phyloP scores from a whole-genome alignment of 2,888 invertebrate genomes.

The Orthosia gothica region DNA sequence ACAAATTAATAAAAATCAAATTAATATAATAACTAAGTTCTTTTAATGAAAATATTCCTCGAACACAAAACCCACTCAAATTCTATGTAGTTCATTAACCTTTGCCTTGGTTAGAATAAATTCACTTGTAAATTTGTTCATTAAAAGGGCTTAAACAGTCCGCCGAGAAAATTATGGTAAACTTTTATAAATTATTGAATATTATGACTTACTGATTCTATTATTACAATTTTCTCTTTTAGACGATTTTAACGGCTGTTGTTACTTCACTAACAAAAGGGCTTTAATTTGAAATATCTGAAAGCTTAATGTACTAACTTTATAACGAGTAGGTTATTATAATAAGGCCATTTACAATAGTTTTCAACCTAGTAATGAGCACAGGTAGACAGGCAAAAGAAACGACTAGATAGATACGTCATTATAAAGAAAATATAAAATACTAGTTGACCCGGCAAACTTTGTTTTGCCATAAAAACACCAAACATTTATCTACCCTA shows the following conservation, averaged over 20 bases:
- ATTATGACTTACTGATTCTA: constrained; percentile 17
- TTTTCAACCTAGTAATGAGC: background rate
- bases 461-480: too few species aligned
- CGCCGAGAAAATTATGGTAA: constrained; percentile 1
- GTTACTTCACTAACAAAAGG: background rate
- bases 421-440: too few species aligned
- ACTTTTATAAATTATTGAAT: constrained; percentile 24
- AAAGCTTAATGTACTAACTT: background rate
- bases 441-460: too few species aligned
- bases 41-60: background rate
- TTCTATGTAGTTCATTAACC: constrained; percentile 1
- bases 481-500: too few species aligned
- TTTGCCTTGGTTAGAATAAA: background rate
- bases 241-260: background rate
- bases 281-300: background rate
- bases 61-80: constrained; percentile 11
- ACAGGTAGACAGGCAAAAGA: too few species aligned
- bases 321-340: background rate
- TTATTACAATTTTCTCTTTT: background rate
- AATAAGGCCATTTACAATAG: too few species aligned
- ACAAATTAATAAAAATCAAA: too few species aligned
- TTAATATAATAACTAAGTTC: background rate
- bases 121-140: constrained; percentile 24
- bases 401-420: too few species aligned
- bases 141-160: constrained; percentile 21